Base-by-base conservation (phyloP, 2,113 vertebrate species). In the Casuarius casuarius region DNA sequence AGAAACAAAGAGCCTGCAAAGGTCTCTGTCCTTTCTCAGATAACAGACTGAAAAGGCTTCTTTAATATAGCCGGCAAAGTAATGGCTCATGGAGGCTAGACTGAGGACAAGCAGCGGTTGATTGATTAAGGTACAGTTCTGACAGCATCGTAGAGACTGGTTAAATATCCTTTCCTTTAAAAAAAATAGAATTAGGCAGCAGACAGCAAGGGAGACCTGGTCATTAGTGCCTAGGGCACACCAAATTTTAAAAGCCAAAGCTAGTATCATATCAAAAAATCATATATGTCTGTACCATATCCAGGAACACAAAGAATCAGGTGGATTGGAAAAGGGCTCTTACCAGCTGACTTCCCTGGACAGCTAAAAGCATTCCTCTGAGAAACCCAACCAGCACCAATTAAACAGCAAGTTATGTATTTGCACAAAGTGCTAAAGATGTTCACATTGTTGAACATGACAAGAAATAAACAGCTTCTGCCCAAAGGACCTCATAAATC, bases 1-100 rank as follows among this genome's bases (percentile, higher is more conserved):
- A 77, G 90, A 90, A 95, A 81, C 26, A 73, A 89, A 63, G 59
- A 82, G 54, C 67, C 76, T 68, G 79, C 63, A 63, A 77, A 87
- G 56, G 73, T 84, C 28, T 71, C 71, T 87, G 78, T 91, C 62
- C 82, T 83, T 66, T 78, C 82, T 40, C 68, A 83, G 87, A 78
- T 87, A 33, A 74, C 62, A 80, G 79, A 42, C 66, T 61, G 38
- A 82, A 70, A 85, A 70, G 75, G 22, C 42, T 83, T 10, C 63
- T 90, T 62, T 80, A 89, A 74, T 49, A 16, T 1, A 89, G 61
- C 44, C 65, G 61, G 59, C 23, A 16, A 67, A 72, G 42, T 5
- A 65, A 15, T 1, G 7, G 56, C 7, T 66, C 76, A 40, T 3
- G 33, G 82, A 65, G 72, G 56, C 67, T 83, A 54, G 23, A 16